Base-by-base conservation (phyloP, 1,140 invertebrate species). In the Drosophila bocki region DNA sequence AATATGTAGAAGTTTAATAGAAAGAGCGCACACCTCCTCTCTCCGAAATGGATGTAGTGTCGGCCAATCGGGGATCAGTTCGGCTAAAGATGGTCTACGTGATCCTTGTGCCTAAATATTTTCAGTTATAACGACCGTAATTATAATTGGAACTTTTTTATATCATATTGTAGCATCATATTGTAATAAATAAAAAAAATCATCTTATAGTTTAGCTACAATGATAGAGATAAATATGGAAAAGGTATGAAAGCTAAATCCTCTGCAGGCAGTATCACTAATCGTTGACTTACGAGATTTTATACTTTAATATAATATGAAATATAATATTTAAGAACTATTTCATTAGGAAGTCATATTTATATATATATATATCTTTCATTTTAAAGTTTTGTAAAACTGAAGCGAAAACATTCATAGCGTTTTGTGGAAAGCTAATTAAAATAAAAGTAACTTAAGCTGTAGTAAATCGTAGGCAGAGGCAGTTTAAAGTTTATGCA, bases 61-160 rank as follows among this genome's bases (percentile, higher is more conserved):
- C 88, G 98, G 98, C 98, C 98, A 99, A 94, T 98, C 98, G 87
- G 98, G 98, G 93, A 99, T 99, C 94, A 98, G 94, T 94, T 99
- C 97, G 87, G 97, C 97, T 93, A 99, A 95, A 80, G 97, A 98
- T 91, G 95, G 96, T 94, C 97, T 95, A 95, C 97, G 96, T 91
- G 95, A 95, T 94, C 94, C 93, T 93, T 94, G 94, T 93, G 91
- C 94, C 95, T 95, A 95, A 63, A 81, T 78, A 54, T 54, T 54
- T 72, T 61, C 26, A 53, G 56, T 64, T 58, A n/a, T 53, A 63
- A 45, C 53, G 60, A 62, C 54, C 35, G 17, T 53, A 35, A 41
- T 35, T 29, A 54, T 54, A 47, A 26, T 47, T 47, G 12, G 7
- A 47, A 26, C 45, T 13, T 47, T 47, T 12, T 19, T n/a, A 26